These are phyloP conservation scores for Artemia sinica DNA, from an alignment of 2,888 invertebrate species.

Conservation along the genomic window DNA sequence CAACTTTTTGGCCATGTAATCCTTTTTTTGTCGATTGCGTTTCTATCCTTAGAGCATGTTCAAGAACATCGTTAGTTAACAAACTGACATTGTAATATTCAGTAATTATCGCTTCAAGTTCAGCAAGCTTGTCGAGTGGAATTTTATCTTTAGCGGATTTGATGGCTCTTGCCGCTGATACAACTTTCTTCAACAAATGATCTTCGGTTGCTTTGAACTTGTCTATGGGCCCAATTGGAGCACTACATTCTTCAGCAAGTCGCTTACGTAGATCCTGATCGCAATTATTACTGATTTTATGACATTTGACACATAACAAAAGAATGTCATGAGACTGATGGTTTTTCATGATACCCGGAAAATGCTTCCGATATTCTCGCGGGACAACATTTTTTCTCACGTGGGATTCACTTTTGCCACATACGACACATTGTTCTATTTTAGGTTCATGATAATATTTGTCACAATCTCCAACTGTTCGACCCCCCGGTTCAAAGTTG, in stretches of 20 bases:
- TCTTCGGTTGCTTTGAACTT: conserved; percentile 28
- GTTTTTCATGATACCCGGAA: conserved; percentile 45
- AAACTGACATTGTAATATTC: too few species aligned
- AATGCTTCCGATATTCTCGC: conserved; percentile 57
- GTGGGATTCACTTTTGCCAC: conserved; percentile 48
- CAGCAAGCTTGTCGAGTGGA: too few species aligned
- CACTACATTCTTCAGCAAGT: conserved; percentile 43
- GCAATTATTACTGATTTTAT: conserved; percentile 46
- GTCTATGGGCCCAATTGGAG: conserved; percentile 40
- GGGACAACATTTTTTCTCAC: conserved; percentile 65
- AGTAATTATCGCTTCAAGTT: too few species aligned
- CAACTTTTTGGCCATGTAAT: conserved; percentile 33
- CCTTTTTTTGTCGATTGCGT: too few species aligned
- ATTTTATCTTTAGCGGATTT: too few species aligned
- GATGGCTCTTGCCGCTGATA: conserved; percentile 30
- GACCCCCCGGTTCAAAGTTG: conserved; percentile 56
- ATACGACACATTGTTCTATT: conserved; percentile 59
- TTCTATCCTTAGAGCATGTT: too few species aligned
- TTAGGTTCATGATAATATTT: conserved; percentile 52
- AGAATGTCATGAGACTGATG: conserved; percentile 64
- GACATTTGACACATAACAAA: conserved; percentile 51
- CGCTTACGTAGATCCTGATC: conserved; percentile 43
- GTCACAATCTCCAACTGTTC: conserved; percentile 50
- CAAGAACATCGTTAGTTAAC: too few species aligned
- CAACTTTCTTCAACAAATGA: conserved; percentile 29